Evolutionary conservation across 2,888 invertebrate genomes (phyloP).

Genomic region (Brenthis daphne): DNA sequence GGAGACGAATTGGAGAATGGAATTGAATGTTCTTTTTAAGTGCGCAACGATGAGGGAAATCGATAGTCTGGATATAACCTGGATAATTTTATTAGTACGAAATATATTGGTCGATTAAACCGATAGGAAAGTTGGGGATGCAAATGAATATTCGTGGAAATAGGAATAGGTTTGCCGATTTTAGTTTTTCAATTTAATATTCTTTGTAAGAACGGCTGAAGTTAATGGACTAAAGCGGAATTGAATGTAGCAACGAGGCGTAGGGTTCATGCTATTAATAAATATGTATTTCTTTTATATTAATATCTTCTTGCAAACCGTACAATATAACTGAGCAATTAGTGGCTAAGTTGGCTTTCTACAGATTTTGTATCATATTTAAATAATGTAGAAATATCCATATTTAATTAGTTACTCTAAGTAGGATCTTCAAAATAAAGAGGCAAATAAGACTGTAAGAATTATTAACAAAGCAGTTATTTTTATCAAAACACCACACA

Average conservation of each 20-base stretch:
- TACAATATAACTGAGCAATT: too few species aligned
- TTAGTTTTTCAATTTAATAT: conserved; percentile 9
- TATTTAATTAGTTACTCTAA: neutral
- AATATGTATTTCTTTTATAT: neutral
- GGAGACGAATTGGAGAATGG: conserved; percentile 63
- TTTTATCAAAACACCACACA: conserved; percentile 35
- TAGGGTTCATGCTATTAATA: neutral
- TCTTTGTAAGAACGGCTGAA: conserved; percentile 4
- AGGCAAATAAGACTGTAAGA: conserved; percentile 14
- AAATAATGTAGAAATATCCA: neutral
- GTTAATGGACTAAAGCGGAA: conserved; percentile 7
- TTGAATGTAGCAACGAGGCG: neutral
- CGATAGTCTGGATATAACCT: conserved; percentile 40
- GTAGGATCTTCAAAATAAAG: conserved; percentile 3
- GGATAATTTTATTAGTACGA: conserved; percentile 36
- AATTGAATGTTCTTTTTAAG: conserved; percentile 57
- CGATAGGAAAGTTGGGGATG: conserved; percentile 10
- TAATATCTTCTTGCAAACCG: neutral
- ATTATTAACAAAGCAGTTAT: conserved; percentile 20
- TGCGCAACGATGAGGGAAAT: conserved; percentile 46
- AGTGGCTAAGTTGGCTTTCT: too few species aligned
- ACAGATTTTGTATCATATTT: too few species aligned
- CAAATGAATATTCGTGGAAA: conserved; percentile 11
- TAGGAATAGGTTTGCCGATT: conserved; percentile 17
- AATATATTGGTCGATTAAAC: conserved; percentile 39